phyloP scores from a whole-genome alignment of 2,113 vertebrate genomes.

The Uria aalge region DNA sequence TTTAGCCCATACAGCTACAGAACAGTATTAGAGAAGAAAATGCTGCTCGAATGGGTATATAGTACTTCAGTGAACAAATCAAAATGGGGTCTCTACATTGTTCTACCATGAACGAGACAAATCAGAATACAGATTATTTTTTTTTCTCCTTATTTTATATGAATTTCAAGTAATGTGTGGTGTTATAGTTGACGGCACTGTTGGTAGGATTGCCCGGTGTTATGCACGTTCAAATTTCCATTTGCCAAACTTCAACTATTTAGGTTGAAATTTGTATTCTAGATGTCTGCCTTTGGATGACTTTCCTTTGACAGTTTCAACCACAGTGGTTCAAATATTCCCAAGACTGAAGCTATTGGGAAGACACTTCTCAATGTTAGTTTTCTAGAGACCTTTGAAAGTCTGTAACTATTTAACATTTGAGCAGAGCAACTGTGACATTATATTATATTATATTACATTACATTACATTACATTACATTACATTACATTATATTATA shows the following conservation, averaged over 20 bases:
- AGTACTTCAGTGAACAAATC: neutral
- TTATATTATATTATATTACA: no score
- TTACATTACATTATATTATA: neutral
- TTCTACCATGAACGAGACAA: neutral
- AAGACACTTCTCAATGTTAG: neutral
- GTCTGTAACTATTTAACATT: neutral
- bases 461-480: neutral
- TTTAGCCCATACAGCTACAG: neutral
- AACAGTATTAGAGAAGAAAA: neutral
- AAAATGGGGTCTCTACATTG: neutral
- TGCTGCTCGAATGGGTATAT: neutral
- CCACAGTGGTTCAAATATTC: neutral
- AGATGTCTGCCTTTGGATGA: neutral
- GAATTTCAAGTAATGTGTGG: neutral
- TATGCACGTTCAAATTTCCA: neutral
- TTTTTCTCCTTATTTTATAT: neutral
- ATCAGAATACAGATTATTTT: neutral
- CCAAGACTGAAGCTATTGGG: neutral
- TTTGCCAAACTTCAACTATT: neutral
- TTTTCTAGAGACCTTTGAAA: neutral
- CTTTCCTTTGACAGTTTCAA: neutral
- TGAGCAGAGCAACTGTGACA: neutral
- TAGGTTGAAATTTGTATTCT: neutral
- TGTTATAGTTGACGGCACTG: neutral
- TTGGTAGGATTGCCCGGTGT: neutral